Percentiles rank a stretch among this genome's conserved stretches.
Conservation (phyloP, 2,113 vertebrate genomes). For the Petroica traversi region DNA sequence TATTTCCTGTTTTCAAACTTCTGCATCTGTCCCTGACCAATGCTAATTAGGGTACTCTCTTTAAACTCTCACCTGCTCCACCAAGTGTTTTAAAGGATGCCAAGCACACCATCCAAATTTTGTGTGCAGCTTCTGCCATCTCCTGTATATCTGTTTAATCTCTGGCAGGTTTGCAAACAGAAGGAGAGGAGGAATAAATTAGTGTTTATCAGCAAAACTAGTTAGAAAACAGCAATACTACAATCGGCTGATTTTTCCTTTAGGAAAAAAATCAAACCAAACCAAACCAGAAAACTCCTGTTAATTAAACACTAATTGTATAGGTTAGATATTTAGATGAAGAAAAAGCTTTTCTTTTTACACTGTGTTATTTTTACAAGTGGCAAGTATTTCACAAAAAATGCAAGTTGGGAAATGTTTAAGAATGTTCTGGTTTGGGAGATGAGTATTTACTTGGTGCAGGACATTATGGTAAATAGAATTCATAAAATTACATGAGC, state of each 20-base stretch:
- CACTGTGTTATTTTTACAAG: background rate
- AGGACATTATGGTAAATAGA: background rate
- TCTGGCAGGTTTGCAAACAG: background rate
- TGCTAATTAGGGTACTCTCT: background rate
- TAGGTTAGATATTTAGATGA: background rate
- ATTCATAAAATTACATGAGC: background rate
- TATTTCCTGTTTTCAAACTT: background rate
- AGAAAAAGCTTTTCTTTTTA: background rate
- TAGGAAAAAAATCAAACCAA: background rate
- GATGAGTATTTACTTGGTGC: background rate
- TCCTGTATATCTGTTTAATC: constrained; percentile 39
- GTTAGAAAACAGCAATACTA: background rate
- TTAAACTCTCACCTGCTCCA: background rate
- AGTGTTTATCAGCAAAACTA: background rate
- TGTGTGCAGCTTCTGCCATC: constrained; percentile 52
- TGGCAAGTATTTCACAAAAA: background rate
- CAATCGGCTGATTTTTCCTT: background rate
- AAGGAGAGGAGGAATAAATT: background rate
- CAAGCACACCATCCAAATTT: background rate
- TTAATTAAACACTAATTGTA: background rate
- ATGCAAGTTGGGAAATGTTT: background rate
- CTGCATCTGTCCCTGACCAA: background rate
- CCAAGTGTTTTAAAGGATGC: constrained; percentile 12
- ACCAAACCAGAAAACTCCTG: background rate
- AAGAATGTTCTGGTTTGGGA: background rate